Evolutionary conservation across 2,113 vertebrate species (phyloP), one percentile per base, ranked within the genome.

Genomic region (Seriola dumerili): DNA sequence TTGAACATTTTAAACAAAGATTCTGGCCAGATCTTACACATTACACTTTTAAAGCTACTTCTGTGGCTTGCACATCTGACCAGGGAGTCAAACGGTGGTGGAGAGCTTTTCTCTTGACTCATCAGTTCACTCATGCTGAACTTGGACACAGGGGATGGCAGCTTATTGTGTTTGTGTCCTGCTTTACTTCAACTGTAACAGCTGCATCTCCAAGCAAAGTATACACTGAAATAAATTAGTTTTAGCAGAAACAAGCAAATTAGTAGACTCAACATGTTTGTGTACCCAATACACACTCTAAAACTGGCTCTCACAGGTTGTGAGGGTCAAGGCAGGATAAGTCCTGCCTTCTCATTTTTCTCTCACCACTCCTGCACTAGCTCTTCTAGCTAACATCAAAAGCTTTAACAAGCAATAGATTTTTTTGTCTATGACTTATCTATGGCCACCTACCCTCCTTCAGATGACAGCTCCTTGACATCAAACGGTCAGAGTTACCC

Each of bases 401-500:
- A 78, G 78, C 80, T 76, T 68, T 23, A 48, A 69, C 65, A 72
- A 78, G 87, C 79, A 34, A 67, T 58, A 71, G 63, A 54, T 62
- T 73, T 78, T 65, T 55, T 29, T 29, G 34, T 74, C 72, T 63
- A 8, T 54, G 89, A 80, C 86, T 88, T 81, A 76, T 87, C 72
- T 82, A 12, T 74, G 76, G 54, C 85, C 62, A 62, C 84, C 83
- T 69, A 66, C 81, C 85, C 75, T 23, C 78, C 73, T 48, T 76
- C 79, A 88, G 90, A 92, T 90, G 90, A 90, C 92, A 88, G 88
- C 72, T 77, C 77, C 34, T 36, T 16, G 16, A 94, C 93, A 91
- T 94, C 93, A 95, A 94, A 95, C 83, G 3, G 80, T 11, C 88
- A 83, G 82, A 82, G 87, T 88, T 92, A 86, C 89, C 87, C 85